Percentiles rank a stretch among this genome's conserved stretches.
Evolutionary conservation across 2,797 vertebrate genomes (phyloP).

Genomic region (Hephaestus fuliginosus): DNA sequence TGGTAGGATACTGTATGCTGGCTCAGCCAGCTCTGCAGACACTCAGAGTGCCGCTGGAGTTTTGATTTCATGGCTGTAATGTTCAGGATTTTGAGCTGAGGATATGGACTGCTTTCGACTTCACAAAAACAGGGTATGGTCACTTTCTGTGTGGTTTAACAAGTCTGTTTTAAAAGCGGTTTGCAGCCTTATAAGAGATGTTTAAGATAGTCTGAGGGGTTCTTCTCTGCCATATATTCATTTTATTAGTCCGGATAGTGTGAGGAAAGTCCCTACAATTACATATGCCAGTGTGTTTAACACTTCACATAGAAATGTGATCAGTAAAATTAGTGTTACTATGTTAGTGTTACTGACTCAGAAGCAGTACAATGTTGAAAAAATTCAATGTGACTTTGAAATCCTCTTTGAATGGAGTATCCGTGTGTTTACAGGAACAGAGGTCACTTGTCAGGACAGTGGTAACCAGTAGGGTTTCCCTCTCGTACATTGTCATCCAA

Average conservation of each 20-base stretch:
- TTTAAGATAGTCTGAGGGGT: slow-evolving; percentile 33
- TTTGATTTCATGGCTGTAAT: slow-evolving; percentile 74
- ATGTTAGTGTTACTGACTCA: background rate
- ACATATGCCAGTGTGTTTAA: slow-evolving; percentile 2
- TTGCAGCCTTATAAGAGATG: slow-evolving; percentile 24
- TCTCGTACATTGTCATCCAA: slow-evolving; percentile 34
- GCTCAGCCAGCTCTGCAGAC: slow-evolving; percentile 78
- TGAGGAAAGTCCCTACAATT: slow-evolving; percentile 9
- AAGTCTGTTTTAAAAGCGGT: slow-evolving; percentile 36
- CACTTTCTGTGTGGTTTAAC: slow-evolving; percentile 36
- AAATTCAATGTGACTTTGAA: slow-evolving; percentile 21
- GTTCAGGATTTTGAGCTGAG: slow-evolving; percentile 71
- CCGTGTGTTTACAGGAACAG: slow-evolving; percentile 10
- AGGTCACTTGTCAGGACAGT: slow-evolving; percentile 37
- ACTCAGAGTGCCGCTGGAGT: slow-evolving; percentile 70
- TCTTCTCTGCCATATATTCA: slow-evolving; percentile 31
- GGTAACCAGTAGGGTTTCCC: slow-evolving; percentile 24
- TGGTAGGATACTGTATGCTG: slow-evolving; percentile 82
- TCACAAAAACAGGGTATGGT: slow-evolving; percentile 78
- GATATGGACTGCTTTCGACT: slow-evolving; percentile 82
- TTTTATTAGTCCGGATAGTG: slow-evolving; percentile 46
- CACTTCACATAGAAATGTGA: background rate
- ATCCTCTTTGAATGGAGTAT: slow-evolving; percentile 24
- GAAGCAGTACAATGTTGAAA: background rate
- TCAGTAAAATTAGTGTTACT: background rate